A percentile compares a stretch with the other conserved stretches of the same genome.
These are phyloP conservation scores for Trichomalopsis sarcophagae DNA, from an alignment of 1,140 invertebrate genomes.

Conservation along the genomic window DNA sequence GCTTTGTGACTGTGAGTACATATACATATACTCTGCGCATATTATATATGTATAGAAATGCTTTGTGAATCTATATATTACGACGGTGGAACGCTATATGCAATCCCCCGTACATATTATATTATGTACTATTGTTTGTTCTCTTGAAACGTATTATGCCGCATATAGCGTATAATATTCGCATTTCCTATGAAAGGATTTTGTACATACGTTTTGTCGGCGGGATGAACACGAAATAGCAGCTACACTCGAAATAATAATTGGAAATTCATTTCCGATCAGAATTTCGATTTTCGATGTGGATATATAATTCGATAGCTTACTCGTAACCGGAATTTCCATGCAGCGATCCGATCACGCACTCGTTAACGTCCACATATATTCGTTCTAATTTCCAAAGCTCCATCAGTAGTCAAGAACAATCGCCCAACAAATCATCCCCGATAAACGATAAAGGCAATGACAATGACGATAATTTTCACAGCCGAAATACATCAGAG, in stretches of 20 bases:
- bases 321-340: neutral
- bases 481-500: constrained; percentile 9
- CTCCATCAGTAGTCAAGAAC: neutral
- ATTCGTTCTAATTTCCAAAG: neutral
- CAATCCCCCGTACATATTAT: neutral
- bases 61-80: neutral
- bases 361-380: neutral
- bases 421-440: neutral
- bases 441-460: neutral
- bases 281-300: neutral
- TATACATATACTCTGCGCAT: too few species aligned
- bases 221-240: too few species aligned
- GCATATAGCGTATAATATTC: neutral
- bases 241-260: too few species aligned
- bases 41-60: neutral
- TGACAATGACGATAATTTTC: constrained; percentile 8
- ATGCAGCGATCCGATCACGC: neutral
- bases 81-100: too few species aligned
- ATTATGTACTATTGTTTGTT: neutral
- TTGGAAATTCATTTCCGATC: too few species aligned
- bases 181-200: neutral
- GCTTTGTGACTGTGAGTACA: neutral
- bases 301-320: neutral
- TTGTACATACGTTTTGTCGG: too few species aligned
- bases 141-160: neutral